Evolutionary conservation across 1,140 invertebrate genomes (phyloP).

Genomic region (Mactra quadrangularis): DNA sequence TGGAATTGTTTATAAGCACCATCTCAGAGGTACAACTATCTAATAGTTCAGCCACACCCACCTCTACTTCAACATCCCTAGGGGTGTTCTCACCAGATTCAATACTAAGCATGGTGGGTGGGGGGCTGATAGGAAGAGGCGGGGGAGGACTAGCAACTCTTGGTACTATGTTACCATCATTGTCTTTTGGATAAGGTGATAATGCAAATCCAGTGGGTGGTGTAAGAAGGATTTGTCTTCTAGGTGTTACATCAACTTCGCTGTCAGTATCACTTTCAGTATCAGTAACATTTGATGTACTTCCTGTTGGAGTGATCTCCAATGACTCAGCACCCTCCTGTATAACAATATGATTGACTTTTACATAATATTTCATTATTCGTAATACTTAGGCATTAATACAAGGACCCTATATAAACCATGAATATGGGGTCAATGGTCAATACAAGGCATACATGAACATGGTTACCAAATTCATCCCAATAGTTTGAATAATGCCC

Average conservation of each 20-base stretch:
- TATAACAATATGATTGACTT: background rate
- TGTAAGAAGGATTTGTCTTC: conserved; percentile 21
- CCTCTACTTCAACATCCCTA: conserved; percentile 5
- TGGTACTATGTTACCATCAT: conserved; percentile 19
- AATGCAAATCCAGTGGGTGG: conserved; percentile 40
- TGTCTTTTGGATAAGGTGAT: conserved; percentile 34
- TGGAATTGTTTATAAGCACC: conserved; percentile 35
- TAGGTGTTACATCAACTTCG: conserved; percentile 39
- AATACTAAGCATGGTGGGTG: conserved; percentile 22
- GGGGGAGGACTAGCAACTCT: conserved; percentile 51
- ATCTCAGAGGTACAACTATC: conserved; percentile 53
- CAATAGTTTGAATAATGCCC: too few relatives aligned
- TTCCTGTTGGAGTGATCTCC: conserved; percentile 54
- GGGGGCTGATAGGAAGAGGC: conserved; percentile 55
- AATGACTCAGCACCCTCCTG: conserved; percentile 52
- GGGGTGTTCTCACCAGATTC: conserved; percentile 10
- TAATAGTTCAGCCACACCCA: conserved; percentile 53
- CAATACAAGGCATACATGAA: too few relatives aligned
- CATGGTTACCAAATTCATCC: too few relatives aligned
- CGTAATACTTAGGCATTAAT: too few relatives aligned
- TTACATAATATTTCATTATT: too few relatives aligned
- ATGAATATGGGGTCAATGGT: too few relatives aligned
- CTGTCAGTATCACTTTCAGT: conserved; percentile 56
- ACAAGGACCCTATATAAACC: too few relatives aligned
- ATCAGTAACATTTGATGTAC: conserved; percentile 27